Evolutionary conservation across 2,797 vertebrate species (phyloP), one percentile per base, ranked within the genome.

Genomic region (Siniperca obscura): DNA sequence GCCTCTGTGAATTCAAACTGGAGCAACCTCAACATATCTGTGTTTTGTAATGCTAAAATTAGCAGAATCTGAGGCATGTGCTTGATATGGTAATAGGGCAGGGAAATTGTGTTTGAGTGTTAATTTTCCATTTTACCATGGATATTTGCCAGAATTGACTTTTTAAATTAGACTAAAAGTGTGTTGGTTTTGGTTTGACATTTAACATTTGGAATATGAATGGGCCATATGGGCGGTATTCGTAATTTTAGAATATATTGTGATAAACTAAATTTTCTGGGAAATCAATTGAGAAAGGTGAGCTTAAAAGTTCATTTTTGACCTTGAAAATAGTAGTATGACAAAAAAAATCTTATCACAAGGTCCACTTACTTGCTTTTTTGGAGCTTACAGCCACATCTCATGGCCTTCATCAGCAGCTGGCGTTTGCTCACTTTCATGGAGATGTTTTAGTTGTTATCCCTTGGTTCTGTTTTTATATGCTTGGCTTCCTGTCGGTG

Each of bases 11-110:
- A 85, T 93, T 87, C 66, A 84, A 87, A 86, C 76, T 81, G 66
- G 87, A 89, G 82, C 77, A 86, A 89, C 87, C 87, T 92, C 83
- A 88, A 90, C 86, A 84, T 90, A 86, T 95, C 82, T 90, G 73
- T 90, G 86, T 92, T 93, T 92, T 94, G 89, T 93, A 75, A 93
- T 91, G 92, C 79, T 90, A 91, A 93, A 93, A 89, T 89, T 81
- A 78, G 85, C 83, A 74, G 84, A 89, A 89, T 89, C 66, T 70
- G 64, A 89, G 85, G 87, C 72, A 93, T 91, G 87, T 70, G 81
- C 84, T 92, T 93, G 87, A 91, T 82, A 81, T 91, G 89, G 72
- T 90, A 90, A 93, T 92, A 65, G 55, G 79, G 76, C 76, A 56
- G 44, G 72, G 36, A 57, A 73, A 80, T 34, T 7, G 48, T 72